These are phyloP conservation scores for Ranitomeya imitator DNA, from an alignment of 2,113 vertebrate genomes.

Conservation along the genomic window DNA sequence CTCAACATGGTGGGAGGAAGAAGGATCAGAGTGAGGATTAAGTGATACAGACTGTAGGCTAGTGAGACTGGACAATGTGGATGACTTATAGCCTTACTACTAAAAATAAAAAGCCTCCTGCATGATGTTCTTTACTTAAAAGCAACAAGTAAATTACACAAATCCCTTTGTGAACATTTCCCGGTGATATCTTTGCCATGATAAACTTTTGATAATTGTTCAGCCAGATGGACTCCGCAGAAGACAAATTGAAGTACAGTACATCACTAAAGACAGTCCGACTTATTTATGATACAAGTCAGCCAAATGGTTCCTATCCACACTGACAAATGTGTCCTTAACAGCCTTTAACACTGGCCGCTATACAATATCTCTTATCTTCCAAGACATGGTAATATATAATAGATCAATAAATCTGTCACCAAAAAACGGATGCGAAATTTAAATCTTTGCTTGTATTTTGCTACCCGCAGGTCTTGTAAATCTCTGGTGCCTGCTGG, in stretches of 20 bases:
- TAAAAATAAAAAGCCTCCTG: too few species aligned
- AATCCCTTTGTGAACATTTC: background rate
- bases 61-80: too few species aligned
- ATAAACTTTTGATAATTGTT: background rate
- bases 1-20: too few species aligned
- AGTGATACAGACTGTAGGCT: too few species aligned
- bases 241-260: background rate
- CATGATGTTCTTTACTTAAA: too few species aligned
- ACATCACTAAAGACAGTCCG: background rate
- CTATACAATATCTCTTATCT: conserved; percentile 32
- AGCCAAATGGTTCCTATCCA: background rate
- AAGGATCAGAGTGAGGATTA: too few species aligned
- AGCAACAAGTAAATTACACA: background rate
- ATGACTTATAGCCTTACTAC: too few species aligned
- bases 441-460: background rate
- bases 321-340: background rate
- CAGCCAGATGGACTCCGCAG: background rate
- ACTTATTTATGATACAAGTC: background rate
- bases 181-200: background rate
- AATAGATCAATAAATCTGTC: conserved; percentile 25
- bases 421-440: background rate
- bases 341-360: background rate
- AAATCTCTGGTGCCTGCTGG: background rate
- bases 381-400: background rate
- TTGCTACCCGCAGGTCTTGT: background rate